Base-by-base conservation (phyloP, 2,888 invertebrate genomes). In the Athalia circularis region DNA sequence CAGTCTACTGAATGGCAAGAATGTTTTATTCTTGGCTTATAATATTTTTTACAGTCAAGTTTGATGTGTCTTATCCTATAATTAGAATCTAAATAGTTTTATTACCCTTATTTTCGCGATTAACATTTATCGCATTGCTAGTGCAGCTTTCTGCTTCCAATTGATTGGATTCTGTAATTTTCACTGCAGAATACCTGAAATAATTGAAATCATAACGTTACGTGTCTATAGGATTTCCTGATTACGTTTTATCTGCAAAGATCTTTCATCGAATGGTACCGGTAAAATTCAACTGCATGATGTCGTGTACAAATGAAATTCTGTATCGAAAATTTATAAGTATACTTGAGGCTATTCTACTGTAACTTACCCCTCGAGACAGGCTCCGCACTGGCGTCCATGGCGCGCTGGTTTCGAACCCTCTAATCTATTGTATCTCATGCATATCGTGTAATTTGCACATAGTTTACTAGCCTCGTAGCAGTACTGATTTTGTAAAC, bases 401-500 rank as follows among this genome's bases (percentile, higher is more conserved):
- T 72, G 13, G 9, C 72, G 72, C 1, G 72, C 8, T 11, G 5
- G 72, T 47, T 0, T 59, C 7, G 8, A 0, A 4, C 57, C 45
- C 13, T 72, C 47, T 9, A 8, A 8, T 0, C 72, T 7, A 13
- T 72, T 59, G 4, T 59, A 72, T 5, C 13, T 8, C 5, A 9
- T 11, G 47, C 72, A 72, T 4, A 29, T 0, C 5, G 59, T 72
- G 29, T 59, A 72, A 13, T 72, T 59, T 0, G 47, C 72, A 11
- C 72, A 72, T 5, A 7, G 13, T 5, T 15, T 8, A 0, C 59
- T 45, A 1, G 45, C 4, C 0, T 45, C 1, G 8, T 59, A 59
- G 5, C 72, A 72, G 13, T 13, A 72, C 13, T 72, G 72, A 72
- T 45, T 13, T n/a, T 43, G 7, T 9, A 47, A 13, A n/a, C 72